Percentiles rank a stretch among this genome's conserved stretches.
Evolutionary conservation across 2,888 invertebrate species (phyloP).

Genomic region (Drosophila mercatorum): DNA sequence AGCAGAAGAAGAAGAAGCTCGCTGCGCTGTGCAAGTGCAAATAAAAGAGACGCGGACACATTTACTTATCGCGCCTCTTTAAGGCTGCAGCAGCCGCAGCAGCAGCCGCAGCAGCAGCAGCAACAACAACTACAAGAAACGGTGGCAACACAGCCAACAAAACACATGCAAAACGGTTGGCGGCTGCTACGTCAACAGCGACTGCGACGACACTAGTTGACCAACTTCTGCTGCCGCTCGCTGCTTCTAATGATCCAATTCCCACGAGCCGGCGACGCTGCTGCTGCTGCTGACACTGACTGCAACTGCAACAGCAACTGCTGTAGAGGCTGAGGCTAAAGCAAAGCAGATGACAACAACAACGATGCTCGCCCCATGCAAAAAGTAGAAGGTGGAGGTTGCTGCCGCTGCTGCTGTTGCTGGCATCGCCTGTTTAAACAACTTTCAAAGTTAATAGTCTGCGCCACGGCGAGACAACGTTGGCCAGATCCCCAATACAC

Average conservation of each 20-base stretch:
- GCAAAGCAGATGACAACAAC: conserved; percentile 59
- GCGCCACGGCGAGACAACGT: conserved; percentile 78
- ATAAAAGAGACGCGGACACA: conserved; percentile 79
- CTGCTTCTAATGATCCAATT: conserved; percentile 84
- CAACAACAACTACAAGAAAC: conserved; percentile 64
- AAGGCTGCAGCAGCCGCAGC: conserved; percentile 53
- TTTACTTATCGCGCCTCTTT: conserved; percentile 81
- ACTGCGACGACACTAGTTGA: conserved; percentile 60
- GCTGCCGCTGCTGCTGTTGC: conserved; percentile 35
- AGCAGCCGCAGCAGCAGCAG: conserved; percentile 22
- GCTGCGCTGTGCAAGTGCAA: conserved; percentile 72
- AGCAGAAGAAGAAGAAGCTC: not conserved
- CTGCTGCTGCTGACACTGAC: conserved; percentile 66
- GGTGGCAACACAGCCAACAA: conserved; percentile 72
- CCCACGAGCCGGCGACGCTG: conserved; percentile 82
- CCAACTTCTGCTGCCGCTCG: conserved; percentile 71
- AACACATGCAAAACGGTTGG: conserved; percentile 76
- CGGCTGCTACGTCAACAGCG: conserved; percentile 34
- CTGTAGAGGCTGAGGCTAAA: conserved; percentile 22
- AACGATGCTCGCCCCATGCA: conserved; percentile 76
- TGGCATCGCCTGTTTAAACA: conserved; percentile 80
- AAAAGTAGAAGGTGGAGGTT: conserved; percentile 80
- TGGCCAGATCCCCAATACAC: conserved; percentile 45
- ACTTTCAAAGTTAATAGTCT: conserved; percentile 82
- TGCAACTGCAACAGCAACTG: conserved; percentile 18